A percentile compares a stretch with the other conserved stretches of the same genome.
Evolutionary conservation across 1,140 invertebrate species (phyloP).

Genomic region (Brachionus rotundiformis): DNA sequence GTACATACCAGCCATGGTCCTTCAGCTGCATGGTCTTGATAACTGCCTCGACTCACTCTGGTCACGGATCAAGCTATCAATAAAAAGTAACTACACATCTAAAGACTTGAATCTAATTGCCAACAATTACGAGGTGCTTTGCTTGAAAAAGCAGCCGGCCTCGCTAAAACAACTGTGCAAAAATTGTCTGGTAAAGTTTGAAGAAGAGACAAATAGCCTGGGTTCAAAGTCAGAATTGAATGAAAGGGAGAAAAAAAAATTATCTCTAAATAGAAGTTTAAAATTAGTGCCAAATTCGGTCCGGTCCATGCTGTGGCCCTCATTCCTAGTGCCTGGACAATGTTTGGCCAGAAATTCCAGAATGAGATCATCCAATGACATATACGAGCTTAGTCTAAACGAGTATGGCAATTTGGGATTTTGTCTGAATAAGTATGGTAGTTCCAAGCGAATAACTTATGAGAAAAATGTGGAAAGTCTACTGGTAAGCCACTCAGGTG

Average conservation of each 20-base stretch:
- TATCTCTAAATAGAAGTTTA: not conserved
- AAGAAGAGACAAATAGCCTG: not conserved
- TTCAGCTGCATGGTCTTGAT: conserved; percentile 28
- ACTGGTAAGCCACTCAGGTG: not conserved
- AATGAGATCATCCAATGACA: conserved; percentile 29
- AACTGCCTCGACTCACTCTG: not conserved
- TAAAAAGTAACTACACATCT: not conserved
- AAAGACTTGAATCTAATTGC: conserved; percentile 25
- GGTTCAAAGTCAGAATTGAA: not conserved
- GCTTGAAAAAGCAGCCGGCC: conserved; percentile 35
- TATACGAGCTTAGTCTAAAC: conserved; percentile 25
- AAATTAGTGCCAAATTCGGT: conserved; percentile 8
- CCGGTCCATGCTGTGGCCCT: conserved; percentile 14
- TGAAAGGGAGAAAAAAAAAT: not conserved
- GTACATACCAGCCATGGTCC: conserved; percentile 47
- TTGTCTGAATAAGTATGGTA: not conserved
- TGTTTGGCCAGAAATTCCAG: conserved; percentile 2
- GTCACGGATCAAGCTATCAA: conserved; percentile 16
- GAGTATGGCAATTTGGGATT: conserved; percentile 26
- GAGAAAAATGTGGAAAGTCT: conserved; percentile 51
- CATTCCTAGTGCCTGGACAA: conserved; percentile 31
- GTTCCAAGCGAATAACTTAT: not conserved
- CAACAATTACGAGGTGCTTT: conserved; percentile 44
- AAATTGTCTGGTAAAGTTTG: conserved; percentile 1
- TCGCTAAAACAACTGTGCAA: conserved; percentile 17